Evolutionary conservation across 2,888 invertebrate genomes (phyloP), one percentile per base, ranked within the genome.

Genomic region (Tetrapedia diversipes): DNA sequence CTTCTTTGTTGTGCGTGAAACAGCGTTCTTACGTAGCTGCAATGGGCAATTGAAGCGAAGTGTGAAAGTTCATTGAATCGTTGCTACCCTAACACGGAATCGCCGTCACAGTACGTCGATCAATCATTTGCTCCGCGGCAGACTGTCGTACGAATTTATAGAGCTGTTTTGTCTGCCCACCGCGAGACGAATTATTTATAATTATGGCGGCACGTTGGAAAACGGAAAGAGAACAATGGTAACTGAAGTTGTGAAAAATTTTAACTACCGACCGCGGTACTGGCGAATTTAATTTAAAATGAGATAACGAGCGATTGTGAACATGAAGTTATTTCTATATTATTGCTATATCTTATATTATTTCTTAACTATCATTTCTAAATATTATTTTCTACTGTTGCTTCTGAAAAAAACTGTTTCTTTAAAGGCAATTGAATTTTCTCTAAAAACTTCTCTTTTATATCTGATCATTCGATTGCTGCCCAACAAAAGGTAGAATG

Each of bases 241-340:
- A 65, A 81, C 65, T 65, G 43, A 22, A 19, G 19, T 59, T n/a
- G 51, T 54, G 60, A 43, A 53, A 56, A 53, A 64, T 73, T 72
- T 67, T 19, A 41, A 4, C 8, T 16, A 16, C 16, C 14, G 14
- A 14, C 14, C 4, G 14, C 22, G 34, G 57, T 37, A 59, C 11
- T 41, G 73, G 37, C 27, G 59, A 66, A 60, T 73, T 27, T 51
- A n/a, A n/a, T n/a, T 16, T 43, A 37, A 54, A 24, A n/a, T 32
- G 43, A 45, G 64, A 56, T 49, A 29, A 16, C 16, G 39, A 1
- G 22, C 8, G 19, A n/a, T n/a, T n/a, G n/a, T n/a, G n/a, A n/a
- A n/a, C n/a, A n/a, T n/a, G n/a, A n/a, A n/a, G n/a, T n/a, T n/a
- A n/a, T n/a, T n/a, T n/a, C n/a, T n/a, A 19, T 11, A 16, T 11